Evolutionary conservation across 2,113 vertebrate species (phyloP).

Genomic region (Accipiter cooperii): DNA sequence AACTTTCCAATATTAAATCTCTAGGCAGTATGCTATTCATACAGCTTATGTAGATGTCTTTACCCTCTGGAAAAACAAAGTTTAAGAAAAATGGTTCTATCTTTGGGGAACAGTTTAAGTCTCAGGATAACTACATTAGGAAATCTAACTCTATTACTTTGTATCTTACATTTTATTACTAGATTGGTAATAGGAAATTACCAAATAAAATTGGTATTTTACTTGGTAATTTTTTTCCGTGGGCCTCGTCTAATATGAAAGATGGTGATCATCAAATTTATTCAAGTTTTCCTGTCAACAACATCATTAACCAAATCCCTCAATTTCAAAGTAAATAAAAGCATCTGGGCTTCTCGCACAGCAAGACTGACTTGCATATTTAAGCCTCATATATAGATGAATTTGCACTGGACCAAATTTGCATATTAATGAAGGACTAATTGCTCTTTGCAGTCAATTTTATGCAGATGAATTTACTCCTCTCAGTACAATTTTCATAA

Average conservation of each 20-base stretch:
- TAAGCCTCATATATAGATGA: conserved; percentile 66
- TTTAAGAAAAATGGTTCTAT: conserved; percentile 55
- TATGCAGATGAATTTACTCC: conserved; percentile 73
- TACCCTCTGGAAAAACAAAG: conserved; percentile 59
- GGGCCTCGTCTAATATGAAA: conserved; percentile 64
- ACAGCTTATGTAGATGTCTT: conserved; percentile 50
- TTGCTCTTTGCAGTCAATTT: conserved; percentile 74
- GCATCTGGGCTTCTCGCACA: conserved; percentile 68
- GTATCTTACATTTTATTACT: conserved; percentile 60
- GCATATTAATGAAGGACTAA: conserved; percentile 77
- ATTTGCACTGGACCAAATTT: conserved; percentile 74
- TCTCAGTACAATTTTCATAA: conserved; percentile 69
- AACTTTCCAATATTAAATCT: conserved; percentile 50
- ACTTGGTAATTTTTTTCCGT: conserved; percentile 46
- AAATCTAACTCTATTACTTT: conserved; percentile 62
- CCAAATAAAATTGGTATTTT: conserved; percentile 62
- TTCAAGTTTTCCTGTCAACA: conserved; percentile 73
- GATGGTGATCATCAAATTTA: conserved; percentile 69
- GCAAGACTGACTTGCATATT: conserved; percentile 69
- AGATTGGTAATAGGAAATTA: conserved; percentile 64
- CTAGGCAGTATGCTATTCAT: conserved; percentile 36
- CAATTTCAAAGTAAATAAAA: conserved; percentile 77
- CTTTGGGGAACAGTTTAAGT: conserved; percentile 53
- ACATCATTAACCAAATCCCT: conserved; percentile 72
- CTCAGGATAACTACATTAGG: conserved; percentile 47